Conservation (phyloP, 2,888 invertebrate genomes). For the Diabrotica balteata region DNA sequence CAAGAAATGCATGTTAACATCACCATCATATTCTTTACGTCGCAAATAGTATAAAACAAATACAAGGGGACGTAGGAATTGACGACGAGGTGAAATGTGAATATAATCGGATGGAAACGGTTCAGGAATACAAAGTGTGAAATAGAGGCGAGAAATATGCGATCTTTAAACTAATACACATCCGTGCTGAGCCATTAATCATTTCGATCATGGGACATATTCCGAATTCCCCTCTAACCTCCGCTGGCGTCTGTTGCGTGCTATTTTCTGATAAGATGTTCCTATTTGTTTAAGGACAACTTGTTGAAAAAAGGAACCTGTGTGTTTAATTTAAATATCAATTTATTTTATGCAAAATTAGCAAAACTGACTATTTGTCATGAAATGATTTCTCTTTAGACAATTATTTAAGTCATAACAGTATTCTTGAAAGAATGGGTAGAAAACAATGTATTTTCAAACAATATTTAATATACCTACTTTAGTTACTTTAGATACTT, state of each 20-base stretch:
- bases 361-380: too few species aligned
- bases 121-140: constrained; percentile 42
- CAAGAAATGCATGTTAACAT: too few species aligned
- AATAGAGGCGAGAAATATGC: constrained; percentile 49
- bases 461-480: too few species aligned
- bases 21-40: background rate
- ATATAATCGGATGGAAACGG: constrained; percentile 29
- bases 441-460: too few species aligned
- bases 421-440: too few species aligned
- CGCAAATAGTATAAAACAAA: constrained; percentile 25
- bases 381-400: too few species aligned
- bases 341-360: too few species aligned
- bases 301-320: too few species aligned
- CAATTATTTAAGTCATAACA: too few species aligned
- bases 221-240: background rate
- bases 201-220: constrained; percentile 53
- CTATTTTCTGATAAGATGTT: constrained; percentile 50
- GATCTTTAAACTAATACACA: constrained; percentile 52
- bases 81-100: constrained; percentile 20
- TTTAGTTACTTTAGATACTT: too few species aligned
- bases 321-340: too few species aligned
- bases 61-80: constrained; percentile 15
- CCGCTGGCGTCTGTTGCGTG: constrained; percentile 42
- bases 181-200: constrained; percentile 56
- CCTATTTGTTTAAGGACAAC: constrained; percentile 17